Percentiles rank a stretch among this genome's conserved stretches.
Evolutionary conservation across 2,113 vertebrate genomes (phyloP).

Genomic region (Tringa solitaria): DNA sequence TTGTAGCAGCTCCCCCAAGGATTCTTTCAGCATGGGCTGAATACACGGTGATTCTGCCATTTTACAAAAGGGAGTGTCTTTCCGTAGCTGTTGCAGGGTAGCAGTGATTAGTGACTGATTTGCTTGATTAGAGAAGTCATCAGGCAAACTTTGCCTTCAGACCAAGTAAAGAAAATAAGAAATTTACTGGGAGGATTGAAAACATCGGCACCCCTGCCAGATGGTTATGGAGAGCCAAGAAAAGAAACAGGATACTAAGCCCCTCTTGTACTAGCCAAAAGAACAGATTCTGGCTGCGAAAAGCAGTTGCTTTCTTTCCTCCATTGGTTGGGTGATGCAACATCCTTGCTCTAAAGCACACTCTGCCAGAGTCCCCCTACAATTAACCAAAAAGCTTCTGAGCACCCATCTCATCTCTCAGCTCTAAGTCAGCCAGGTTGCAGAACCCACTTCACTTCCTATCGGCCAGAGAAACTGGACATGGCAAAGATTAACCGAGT

Average conservation of each 20-base stretch:
- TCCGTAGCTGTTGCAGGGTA: neutral
- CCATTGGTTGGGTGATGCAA: neutral
- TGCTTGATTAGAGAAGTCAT: neutral
- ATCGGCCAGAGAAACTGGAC: neutral
- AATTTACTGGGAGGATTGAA: neutral
- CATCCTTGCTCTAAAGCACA: neutral
- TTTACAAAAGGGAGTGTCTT: neutral
- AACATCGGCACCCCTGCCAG: neutral
- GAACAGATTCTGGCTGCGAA: neutral
- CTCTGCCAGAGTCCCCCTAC: neutral
- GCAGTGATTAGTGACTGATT: neutral
- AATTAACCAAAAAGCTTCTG: neutral
- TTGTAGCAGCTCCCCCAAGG: neutral
- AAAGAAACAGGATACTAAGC: slow-evolving; percentile 15
- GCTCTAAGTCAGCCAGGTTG: neutral
- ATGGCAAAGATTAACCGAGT: neutral
- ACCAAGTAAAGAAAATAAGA: neutral
- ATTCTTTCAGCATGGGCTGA: neutral
- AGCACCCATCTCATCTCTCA: neutral
- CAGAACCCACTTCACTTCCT: neutral
- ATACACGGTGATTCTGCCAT: neutral
- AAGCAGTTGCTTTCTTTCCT: neutral
- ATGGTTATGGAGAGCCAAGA: neutral
- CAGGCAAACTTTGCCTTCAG: neutral
- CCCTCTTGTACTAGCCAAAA: neutral